phyloP scores from a whole-genome alignment of 2,888 invertebrate species.

The Noctua fimbriata region DNA sequence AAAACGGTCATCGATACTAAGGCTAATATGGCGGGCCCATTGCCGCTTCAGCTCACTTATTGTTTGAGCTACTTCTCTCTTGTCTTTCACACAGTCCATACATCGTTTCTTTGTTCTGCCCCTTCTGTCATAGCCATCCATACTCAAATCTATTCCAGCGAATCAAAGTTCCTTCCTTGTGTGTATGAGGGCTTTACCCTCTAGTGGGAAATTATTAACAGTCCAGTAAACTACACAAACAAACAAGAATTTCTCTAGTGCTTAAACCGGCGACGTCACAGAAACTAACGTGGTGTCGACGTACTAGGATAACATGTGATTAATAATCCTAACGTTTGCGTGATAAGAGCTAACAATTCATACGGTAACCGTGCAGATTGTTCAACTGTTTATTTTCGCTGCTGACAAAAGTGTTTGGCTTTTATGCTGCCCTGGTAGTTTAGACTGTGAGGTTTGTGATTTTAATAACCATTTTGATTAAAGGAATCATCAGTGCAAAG shows the following conservation, averaged over 20 bases:
- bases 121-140: background rate
- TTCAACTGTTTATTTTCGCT: conserved; percentile 55
- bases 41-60: too few species aligned
- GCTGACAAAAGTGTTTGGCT: conserved; percentile 53
- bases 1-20: too few species aligned
- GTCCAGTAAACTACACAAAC: conserved; percentile 21
- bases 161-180: background rate
- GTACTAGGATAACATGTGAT: conserved; percentile 73
- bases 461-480: background rate
- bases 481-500: background rate
- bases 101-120: background rate
- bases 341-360: conserved; percentile 72
- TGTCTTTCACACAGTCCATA: background rate
- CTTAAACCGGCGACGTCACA: conserved; percentile 49
- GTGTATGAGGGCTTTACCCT: background rate
- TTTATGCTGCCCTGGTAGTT: conserved; percentile 52
- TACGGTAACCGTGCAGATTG: conserved; percentile 57
- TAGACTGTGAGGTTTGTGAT: background rate
- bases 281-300: conserved; percentile 65
- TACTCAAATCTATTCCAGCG: background rate
- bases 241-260: conserved; percentile 29
- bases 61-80: too few species aligned
- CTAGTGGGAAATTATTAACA: background rate
- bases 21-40: too few species aligned
- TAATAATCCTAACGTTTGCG: conserved; percentile 72